Conservation (phyloP, 2,888 invertebrate genomes). For the Omphaloscelis lunosa region DNA sequence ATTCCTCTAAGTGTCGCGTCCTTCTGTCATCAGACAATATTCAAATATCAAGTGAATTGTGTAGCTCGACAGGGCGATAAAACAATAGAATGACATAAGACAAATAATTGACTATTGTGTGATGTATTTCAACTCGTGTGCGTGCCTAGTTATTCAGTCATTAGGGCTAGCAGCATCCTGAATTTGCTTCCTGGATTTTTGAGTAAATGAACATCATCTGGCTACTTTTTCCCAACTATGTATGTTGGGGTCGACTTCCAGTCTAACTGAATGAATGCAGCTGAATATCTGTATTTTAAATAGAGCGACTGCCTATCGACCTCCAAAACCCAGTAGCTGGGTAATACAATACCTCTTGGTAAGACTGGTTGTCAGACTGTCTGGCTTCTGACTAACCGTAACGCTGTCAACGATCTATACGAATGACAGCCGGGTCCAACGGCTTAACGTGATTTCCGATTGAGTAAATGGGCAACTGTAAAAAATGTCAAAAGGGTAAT, state of each 20-base stretch:
- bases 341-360: too few species aligned
- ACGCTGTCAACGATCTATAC: not conserved
- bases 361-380: too few species aligned
- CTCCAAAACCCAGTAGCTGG: too few species aligned
- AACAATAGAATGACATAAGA: constrained; percentile 66
- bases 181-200: not conserved
- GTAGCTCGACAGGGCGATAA: constrained; percentile 24
- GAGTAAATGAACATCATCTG: not conserved
- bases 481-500: not conserved
- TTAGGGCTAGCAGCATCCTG: constrained; percentile 39
- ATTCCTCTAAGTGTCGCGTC: not conserved
- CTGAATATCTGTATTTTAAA: too few species aligned
- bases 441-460: too few species aligned
- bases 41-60: constrained; percentile 47
- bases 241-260: not conserved
- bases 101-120: constrained; percentile 66
- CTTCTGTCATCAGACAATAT: constrained; percentile 17
- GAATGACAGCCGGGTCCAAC: not conserved
- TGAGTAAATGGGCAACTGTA: not conserved
- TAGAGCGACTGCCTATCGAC: too few species aligned
- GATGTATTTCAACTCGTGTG: constrained; percentile 40
- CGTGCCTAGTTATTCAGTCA: constrained; percentile 20
- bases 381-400: too few species aligned
- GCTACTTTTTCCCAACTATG: too few species aligned
- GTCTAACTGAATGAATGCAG: too few species aligned